Percentiles rank a stretch among this genome's conserved stretches.
Evolutionary conservation across 2,888 invertebrate genomes (phyloP).

Genomic region (Bugula neritina): DNA sequence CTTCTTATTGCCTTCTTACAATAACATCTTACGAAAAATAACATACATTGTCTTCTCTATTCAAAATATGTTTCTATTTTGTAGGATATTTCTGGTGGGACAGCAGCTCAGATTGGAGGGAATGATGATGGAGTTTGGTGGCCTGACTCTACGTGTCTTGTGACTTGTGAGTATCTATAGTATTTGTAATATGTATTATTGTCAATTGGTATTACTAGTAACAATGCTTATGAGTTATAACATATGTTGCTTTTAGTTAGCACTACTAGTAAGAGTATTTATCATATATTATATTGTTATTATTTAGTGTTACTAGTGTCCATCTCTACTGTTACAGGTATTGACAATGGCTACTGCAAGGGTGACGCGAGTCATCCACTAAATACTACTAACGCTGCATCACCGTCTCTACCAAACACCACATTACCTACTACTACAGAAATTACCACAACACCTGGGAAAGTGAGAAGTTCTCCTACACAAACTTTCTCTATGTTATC

Average conservation of each 20-base stretch:
- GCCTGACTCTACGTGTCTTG: background rate
- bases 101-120: background rate
- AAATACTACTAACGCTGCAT: background rate
- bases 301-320: too few relatives aligned
- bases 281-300: too few relatives aligned
- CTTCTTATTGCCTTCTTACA: too few relatives aligned
- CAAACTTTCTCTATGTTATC: too few relatives aligned
- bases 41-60: too few relatives aligned
- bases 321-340: background rate
- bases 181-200: background rate
- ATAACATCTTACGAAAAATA: too few relatives aligned
- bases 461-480: background rate
- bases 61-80: background rate
- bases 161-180: background rate
- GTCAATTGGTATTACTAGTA: too few relatives aligned
- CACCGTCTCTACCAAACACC: background rate
- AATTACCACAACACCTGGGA: constrained; percentile 3
- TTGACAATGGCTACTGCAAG: background rate
- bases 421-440: background rate
- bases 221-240: too few relatives aligned
- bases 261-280: background rate
- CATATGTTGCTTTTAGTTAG: too few relatives aligned
- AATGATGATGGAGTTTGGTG: constrained; percentile 17
- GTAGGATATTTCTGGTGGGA: background rate
- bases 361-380: background rate